phyloP scores from a whole-genome alignment of 2,797 vertebrate genomes.

The Nasua narica region DNA sequence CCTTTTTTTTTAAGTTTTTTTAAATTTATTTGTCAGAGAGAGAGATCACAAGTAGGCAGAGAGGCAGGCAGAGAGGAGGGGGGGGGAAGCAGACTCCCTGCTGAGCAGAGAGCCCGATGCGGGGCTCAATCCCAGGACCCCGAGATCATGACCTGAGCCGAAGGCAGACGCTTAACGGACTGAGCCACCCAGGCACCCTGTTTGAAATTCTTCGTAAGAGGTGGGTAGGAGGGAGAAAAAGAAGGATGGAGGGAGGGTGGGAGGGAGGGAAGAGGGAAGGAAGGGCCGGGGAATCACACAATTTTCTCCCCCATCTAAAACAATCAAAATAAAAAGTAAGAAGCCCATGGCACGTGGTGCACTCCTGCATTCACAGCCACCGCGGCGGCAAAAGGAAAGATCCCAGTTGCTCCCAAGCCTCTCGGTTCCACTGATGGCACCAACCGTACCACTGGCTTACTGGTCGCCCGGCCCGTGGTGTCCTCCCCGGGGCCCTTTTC shows the following conservation, averaged over 20 bases:
- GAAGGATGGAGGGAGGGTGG: not conserved
- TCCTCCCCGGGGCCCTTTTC: not conserved
- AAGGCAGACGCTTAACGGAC: too few relatives aligned
- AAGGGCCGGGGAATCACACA: not conserved
- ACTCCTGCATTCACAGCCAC: not conserved
- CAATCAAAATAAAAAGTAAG: not conserved
- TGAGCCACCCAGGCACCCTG: not conserved
- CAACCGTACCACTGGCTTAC: not conserved
- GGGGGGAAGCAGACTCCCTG: too few relatives aligned
- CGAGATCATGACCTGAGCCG: too few relatives aligned
- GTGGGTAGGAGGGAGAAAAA: not conserved
- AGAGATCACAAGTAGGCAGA: too few relatives aligned
- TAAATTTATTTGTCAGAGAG: too few relatives aligned
- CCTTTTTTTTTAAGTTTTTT: too few relatives aligned
- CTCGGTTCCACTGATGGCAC: not conserved
- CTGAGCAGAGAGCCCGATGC: too few relatives aligned
- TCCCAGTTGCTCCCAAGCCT: not conserved
- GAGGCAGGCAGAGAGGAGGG: too few relatives aligned
- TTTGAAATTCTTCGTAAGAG: not conserved
- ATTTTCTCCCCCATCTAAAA: not conserved
- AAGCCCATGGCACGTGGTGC: accelerated
- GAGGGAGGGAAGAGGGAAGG: not conserved
- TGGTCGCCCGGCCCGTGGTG: not conserved
- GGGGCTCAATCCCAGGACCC: too few relatives aligned
- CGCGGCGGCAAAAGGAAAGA: not conserved